Evolutionary conservation across 2,113 vertebrate species (phyloP), one percentile per base, ranked within the genome.

Genomic region (Gasterosteus nipponicus): DNA sequence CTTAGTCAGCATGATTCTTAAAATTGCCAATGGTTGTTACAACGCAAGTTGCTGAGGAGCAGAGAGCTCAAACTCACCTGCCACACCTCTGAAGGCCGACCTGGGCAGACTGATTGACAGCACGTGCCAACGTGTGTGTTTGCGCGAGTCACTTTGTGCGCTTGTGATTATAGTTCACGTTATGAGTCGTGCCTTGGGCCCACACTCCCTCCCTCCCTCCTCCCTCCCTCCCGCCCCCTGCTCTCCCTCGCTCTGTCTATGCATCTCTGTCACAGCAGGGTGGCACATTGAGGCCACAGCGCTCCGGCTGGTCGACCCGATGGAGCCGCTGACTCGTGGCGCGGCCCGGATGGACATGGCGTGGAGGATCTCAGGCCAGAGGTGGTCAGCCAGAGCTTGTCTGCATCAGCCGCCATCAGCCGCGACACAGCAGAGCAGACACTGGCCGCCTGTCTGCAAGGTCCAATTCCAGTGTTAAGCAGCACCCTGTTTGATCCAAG

Each of bases 1-100:
- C 76, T 89, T 86, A 88, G 78, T 78, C 10, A 19, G 72, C 46
- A 73, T 83, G 77, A 85, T 88, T 90, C 90, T 75, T 89, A 82
- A 85, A 82, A 87, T 86, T 85, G 83, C 87, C 75, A 81, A 80
- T 47, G 72, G 73, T 81, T 76, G 80, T 83, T 81, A 82, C 75
- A 73, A 77, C 73, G 73, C 54, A 76, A 87, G 84, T 73, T n/a
- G 64, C 82, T 81, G 66, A 61, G 87, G 80, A 82, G 86, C 83
- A 81, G 12, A 61, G 51, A 62, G 73, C 62, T 71, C 42, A 60
- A 73, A 49, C 47, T 46, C 77, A 54, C 75, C 82, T 69, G 47
- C 35, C 22, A 26, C 22, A 26, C 22, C 22, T 26, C 80, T 66
- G 67, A 70, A 85, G 69, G 62, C 64, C 76, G 85, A 75, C 69